phyloP scores from a whole-genome alignment of 2,888 invertebrate genomes.

The Scaptomyza parva region DNA sequence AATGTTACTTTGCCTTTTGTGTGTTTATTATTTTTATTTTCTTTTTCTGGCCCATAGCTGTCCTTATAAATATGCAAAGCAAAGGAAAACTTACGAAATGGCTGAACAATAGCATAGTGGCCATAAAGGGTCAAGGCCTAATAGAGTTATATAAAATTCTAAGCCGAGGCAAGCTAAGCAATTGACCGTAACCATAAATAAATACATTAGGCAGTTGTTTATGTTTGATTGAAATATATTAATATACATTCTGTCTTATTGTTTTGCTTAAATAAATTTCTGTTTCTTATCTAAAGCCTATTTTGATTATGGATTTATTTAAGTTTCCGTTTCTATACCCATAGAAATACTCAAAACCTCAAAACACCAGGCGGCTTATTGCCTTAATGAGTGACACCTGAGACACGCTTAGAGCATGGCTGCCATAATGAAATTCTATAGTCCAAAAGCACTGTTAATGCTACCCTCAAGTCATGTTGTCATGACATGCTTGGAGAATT shows the following conservation, averaged over 20 bases:
- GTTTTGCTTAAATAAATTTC: too few species aligned
- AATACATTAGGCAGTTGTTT: slow-evolving; percentile 1
- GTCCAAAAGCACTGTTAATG: slow-evolving; percentile 24
- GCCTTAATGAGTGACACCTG: slow-evolving; percentile 64
- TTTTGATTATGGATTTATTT: too few species aligned
- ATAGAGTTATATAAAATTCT: slow-evolving; percentile 39
- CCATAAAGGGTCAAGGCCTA: slow-evolving; percentile 45
- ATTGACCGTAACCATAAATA: slow-evolving; percentile 7
- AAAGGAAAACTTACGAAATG: slow-evolving; percentile 42
- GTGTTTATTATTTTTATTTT: background rate
- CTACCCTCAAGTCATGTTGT: slow-evolving; percentile 27
- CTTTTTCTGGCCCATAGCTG: slow-evolving; percentile 14
- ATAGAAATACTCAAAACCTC: slow-evolving; percentile 30
- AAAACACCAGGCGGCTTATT: slow-evolving; percentile 40
- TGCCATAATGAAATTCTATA: slow-evolving; percentile 8
- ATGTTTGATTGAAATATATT: slow-evolving; percentile 13
- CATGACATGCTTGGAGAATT: slow-evolving; percentile 38
- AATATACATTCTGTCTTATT: too few species aligned
- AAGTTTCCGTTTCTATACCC: background rate
- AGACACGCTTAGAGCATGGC: slow-evolving; percentile 2
- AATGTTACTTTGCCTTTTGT: slow-evolving; percentile 22
- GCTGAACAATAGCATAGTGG: slow-evolving; percentile 38
- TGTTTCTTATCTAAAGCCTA: too few species aligned
- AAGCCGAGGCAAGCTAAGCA: slow-evolving; percentile 16
- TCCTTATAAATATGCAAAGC: slow-evolving; percentile 68